phyloP scores from a whole-genome alignment of 2,797 vertebrate genomes.

The Pseudocheirus occidentalis region DNA sequence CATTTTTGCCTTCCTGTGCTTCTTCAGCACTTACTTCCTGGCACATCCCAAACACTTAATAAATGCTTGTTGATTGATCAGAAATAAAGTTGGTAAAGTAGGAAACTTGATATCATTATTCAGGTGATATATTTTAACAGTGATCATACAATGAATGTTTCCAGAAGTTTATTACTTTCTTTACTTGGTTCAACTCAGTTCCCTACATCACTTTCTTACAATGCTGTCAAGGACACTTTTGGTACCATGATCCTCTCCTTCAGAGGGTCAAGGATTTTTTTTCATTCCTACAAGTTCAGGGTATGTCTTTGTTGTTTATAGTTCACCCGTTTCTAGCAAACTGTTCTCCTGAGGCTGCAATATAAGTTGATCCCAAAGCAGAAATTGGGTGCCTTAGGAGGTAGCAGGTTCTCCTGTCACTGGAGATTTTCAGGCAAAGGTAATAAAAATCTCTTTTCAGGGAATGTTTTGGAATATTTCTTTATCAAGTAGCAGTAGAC shows the following conservation, averaged over 20 bases:
- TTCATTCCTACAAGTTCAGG: background rate
- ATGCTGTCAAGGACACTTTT: background rate
- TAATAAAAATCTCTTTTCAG: background rate
- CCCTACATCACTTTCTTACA: background rate
- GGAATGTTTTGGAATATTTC: background rate
- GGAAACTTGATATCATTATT: background rate
- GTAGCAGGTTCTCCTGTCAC: background rate
- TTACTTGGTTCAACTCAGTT: background rate
- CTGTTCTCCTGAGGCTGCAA: background rate
- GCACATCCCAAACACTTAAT: background rate
- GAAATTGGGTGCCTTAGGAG: background rate
- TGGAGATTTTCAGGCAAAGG: background rate
- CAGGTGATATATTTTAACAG: background rate
- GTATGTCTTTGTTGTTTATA: background rate
- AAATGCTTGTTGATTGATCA: background rate
- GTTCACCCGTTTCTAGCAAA: background rate
- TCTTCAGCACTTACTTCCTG: background rate
- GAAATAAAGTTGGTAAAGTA: background rate
- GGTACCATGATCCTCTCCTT: background rate
- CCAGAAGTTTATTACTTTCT: background rate
- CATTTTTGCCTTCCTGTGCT: background rate
- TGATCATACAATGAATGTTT: background rate
- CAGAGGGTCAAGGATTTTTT: background rate
- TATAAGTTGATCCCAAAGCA: background rate
- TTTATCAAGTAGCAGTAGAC: background rate